phyloP scores from a whole-genome alignment of 2,113 vertebrate genomes.

The Columba janthina region DNA sequence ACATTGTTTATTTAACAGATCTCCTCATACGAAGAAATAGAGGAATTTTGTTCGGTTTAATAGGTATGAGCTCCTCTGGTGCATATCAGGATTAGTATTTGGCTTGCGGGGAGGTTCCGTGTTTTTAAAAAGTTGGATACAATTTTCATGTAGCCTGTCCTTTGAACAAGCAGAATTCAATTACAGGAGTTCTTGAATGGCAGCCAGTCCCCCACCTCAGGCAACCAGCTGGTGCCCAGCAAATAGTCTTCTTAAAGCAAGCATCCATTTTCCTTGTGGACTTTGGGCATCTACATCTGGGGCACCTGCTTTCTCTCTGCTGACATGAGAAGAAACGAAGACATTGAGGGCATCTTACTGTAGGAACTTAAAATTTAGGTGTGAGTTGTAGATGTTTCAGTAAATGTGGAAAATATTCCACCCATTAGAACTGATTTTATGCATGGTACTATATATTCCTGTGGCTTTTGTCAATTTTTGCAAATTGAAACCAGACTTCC shows the following conservation, averaged over 20 bases:
- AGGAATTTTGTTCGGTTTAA: neutral
- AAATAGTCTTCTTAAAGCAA: neutral
- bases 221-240: neutral
- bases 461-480: constrained; percentile 25
- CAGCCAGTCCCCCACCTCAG: neutral
- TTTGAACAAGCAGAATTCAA: constrained; percentile 22
- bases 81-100: neutral
- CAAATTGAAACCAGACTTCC: constrained; percentile 41
- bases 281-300: neutral
- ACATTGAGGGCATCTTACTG: neutral
- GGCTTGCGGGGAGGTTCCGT: neutral
- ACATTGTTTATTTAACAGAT: neutral
- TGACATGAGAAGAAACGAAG: neutral
- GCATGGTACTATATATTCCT: neutral
- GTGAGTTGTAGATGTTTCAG: neutral
- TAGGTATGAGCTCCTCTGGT: neutral
- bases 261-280: neutral
- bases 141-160: neutral
- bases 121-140: neutral
- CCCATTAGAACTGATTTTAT: neutral
- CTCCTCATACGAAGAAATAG: neutral
- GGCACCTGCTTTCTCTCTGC: neutral
- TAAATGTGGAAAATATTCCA: neutral
- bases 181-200: neutral
- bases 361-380: neutral